phyloP scores from a whole-genome alignment of 2,797 vertebrate species.

The Melanotaenia boesemani region DNA sequence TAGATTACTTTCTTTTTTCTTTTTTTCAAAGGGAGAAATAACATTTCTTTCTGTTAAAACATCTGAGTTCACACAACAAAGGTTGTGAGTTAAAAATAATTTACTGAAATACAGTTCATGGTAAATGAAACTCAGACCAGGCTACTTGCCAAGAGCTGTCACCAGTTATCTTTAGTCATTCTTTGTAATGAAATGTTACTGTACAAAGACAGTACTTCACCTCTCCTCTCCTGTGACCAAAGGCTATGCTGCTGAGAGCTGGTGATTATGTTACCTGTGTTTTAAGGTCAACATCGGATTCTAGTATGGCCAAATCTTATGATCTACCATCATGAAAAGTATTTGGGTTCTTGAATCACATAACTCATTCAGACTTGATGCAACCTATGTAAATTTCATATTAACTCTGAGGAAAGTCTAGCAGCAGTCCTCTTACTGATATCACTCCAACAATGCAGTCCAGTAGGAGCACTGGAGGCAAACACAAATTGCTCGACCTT shows the following conservation, averaged over 20 bases:
- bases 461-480: too few relatives aligned
- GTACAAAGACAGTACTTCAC: conserved; percentile 64
- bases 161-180: conserved; percentile 40
- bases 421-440: not conserved
- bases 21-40: not conserved
- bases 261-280: conserved; percentile 66
- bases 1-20: conserved; percentile 9
- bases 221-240: conserved; percentile 58
- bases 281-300: conserved; percentile 55
- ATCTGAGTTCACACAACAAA: not conserved
- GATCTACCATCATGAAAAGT: conserved; percentile 4
- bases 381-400: not conserved
- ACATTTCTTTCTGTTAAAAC: not conserved
- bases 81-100: not conserved
- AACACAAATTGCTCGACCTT: not conserved
- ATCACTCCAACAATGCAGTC: not conserved
- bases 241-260: conserved; percentile 44
- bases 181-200: conserved; percentile 12
- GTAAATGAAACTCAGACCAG: conserved; percentile 39
- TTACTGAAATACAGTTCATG: not conserved
- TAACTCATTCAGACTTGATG: not conserved
- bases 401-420: not conserved
- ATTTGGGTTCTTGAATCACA: not conserved
- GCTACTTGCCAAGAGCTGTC: conserved; percentile 51
- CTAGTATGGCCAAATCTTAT: conserved; percentile 21